These are phyloP conservation scores for Gryllus bimaculatus DNA, from an alignment of 1,140 invertebrate genomes.

Conservation along the genomic window DNA sequence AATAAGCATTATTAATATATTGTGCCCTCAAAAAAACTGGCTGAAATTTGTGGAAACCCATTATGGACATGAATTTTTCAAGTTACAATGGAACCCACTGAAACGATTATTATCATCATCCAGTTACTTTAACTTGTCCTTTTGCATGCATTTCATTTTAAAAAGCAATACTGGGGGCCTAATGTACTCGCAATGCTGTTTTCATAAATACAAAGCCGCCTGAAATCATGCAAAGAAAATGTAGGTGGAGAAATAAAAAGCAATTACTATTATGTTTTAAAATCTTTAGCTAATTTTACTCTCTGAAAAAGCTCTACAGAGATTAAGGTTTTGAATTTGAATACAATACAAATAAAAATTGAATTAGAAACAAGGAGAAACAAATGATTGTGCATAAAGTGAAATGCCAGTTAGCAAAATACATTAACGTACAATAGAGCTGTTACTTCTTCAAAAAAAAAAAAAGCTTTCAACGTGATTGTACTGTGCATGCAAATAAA, in stretches of 20 bases:
- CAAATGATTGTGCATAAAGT: slow-evolving; percentile 17
- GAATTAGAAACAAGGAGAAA: slow-evolving; percentile 19
- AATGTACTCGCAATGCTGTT: slow-evolving; percentile 22
- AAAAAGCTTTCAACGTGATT: slow-evolving; percentile 14
- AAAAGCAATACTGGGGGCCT: slow-evolving; percentile 18
- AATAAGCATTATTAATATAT: background rate
- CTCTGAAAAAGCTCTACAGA: slow-evolving; percentile 22
- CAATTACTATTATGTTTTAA: slow-evolving; percentile 19
- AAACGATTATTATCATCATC: slow-evolving; percentile 18
- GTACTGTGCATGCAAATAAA: slow-evolving; percentile 16
- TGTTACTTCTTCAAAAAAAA: background rate
- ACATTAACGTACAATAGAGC: slow-evolving; percentile 14
- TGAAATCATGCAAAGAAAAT: slow-evolving; percentile 24
- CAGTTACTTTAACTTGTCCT: slow-evolving; percentile 25
- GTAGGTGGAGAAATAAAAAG: slow-evolving; percentile 22
- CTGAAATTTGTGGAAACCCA: slow-evolving; percentile 8
- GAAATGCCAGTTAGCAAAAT: slow-evolving; percentile 19
- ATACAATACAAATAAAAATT: slow-evolving; percentile 23
- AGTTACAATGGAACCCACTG: background rate
- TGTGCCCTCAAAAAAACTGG: slow-evolving; percentile 6
- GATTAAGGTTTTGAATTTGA: slow-evolving; percentile 17
- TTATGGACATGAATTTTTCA: slow-evolving; percentile 10
- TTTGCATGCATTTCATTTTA: slow-evolving; percentile 14
- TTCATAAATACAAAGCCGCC: slow-evolving; percentile 21
- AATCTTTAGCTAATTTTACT: slow-evolving; percentile 21